Evolutionary conservation across 2,113 vertebrate species (phyloP).

Genomic region (Macrotis lagotis): DNA sequence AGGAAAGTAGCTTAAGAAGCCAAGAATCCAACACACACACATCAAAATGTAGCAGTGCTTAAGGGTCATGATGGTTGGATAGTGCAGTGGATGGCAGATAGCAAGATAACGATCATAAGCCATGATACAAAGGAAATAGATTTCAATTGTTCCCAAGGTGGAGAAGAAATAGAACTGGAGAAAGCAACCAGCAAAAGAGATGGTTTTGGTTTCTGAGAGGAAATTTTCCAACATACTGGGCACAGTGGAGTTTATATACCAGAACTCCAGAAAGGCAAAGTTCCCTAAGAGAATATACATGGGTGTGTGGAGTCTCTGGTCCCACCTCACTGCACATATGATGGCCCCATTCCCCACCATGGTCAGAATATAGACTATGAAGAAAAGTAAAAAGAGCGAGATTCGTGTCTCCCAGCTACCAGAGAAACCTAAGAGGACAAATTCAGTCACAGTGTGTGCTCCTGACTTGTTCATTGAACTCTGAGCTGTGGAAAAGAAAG

Average conservation of each 20-base stretch:
- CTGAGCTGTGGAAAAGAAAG: background rate
- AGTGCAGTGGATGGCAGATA: background rate
- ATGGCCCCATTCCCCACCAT: background rate
- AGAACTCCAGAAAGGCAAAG: background rate
- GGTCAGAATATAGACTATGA: background rate
- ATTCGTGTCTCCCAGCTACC: background rate
- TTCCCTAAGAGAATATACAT: background rate
- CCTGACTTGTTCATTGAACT: background rate
- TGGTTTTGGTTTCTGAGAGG: background rate
- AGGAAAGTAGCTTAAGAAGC: background rate
- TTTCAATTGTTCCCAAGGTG: background rate
- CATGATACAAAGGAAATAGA: background rate
- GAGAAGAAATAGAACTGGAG: background rate
- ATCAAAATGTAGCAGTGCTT: background rate
- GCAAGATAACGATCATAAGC: background rate
- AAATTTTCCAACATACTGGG: background rate
- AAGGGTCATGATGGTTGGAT: background rate
- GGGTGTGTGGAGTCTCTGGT: background rate
- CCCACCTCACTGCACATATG: background rate
- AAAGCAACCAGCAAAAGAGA: background rate
- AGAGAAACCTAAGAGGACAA: background rate
- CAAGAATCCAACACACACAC: background rate
- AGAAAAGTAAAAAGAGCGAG: background rate
- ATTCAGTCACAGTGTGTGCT: background rate
- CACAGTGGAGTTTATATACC: background rate